phyloP scores from a whole-genome alignment of 2,797 vertebrate genomes.

The Neomorphus geoffroyi region DNA sequence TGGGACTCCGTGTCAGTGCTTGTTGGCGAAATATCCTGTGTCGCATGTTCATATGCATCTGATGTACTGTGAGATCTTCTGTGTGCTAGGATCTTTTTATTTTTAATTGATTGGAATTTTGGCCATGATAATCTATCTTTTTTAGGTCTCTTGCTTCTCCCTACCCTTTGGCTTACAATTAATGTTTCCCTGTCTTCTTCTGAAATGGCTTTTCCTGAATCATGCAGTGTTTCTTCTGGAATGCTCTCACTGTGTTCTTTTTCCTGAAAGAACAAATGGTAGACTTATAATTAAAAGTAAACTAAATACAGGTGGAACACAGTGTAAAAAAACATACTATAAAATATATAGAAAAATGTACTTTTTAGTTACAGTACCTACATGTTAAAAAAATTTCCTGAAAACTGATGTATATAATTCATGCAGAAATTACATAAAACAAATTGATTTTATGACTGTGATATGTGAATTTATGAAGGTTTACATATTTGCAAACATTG shows the following conservation, averaged over 20 bases:
- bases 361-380: not conserved
- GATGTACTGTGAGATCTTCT: conserved; percentile 94
- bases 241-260: conserved; percentile 44
- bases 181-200: conserved; percentile 70
- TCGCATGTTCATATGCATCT: conserved; percentile 86
- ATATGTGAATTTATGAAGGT: not conserved
- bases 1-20: conserved; percentile 90
- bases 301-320: not conserved
- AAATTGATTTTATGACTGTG: not conserved
- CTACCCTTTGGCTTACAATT: conserved; percentile 77
- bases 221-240: conserved; percentile 54
- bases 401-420: not conserved
- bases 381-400: not conserved
- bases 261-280: conserved; percentile 50
- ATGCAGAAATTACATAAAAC: not conserved
- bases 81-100: conserved; percentile 81
- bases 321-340: not conserved
- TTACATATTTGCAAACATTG: not conserved
- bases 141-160: conserved; percentile 82
- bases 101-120: conserved; percentile 89
- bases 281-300: not conserved
- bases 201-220: conserved; percentile 40
- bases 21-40: conserved; percentile 84
- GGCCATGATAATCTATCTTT: conserved; percentile 93
- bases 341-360: not conserved